Evolutionary conservation across 2,113 vertebrate species (phyloP).

Genomic region (Struthidea cinerea): DNA sequence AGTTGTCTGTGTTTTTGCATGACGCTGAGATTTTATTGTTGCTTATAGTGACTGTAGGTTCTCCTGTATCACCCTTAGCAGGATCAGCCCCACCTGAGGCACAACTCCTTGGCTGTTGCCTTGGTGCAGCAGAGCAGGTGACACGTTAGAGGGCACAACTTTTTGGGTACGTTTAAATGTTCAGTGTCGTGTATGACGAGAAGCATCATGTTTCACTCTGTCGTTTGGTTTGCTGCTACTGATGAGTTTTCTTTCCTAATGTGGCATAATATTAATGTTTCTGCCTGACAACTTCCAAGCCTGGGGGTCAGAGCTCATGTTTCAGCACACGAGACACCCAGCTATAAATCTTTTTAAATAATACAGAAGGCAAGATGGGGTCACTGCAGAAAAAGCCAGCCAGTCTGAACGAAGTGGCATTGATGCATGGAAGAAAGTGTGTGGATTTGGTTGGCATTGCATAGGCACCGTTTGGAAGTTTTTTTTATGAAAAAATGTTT

Average conservation of each 20-base stretch:
- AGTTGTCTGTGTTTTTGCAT: neutral
- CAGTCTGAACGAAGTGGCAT: constrained; percentile 90
- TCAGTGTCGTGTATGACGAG: constrained; percentile 31
- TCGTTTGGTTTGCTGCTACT: constrained; percentile 60
- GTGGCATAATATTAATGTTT: constrained; percentile 91
- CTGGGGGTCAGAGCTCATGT: constrained; percentile 87
- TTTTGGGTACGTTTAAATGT: constrained; percentile 17
- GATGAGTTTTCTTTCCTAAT: constrained; percentile 63
- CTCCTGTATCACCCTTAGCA: neutral
- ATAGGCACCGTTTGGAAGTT: neutral
- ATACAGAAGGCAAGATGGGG: constrained; percentile 85
- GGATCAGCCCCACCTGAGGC: neutral
- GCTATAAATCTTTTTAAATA: constrained; percentile 98
- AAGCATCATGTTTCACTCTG: constrained; percentile 45
- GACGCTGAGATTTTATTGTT: neutral
- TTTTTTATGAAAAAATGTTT: neutral
- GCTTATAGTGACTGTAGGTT: neutral
- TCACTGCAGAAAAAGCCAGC: constrained; percentile 88
- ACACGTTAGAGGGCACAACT: constrained; percentile 1
- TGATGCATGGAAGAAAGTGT: constrained; percentile 83
- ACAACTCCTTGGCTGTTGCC: neutral
- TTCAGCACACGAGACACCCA: constrained; percentile 84
- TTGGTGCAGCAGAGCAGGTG: neutral
- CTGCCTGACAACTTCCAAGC: constrained; percentile 79
- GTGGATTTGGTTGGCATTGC: constrained; percentile 47